Conservation (phyloP, 1,140 invertebrate genomes). For the Drosophila varians region DNA sequence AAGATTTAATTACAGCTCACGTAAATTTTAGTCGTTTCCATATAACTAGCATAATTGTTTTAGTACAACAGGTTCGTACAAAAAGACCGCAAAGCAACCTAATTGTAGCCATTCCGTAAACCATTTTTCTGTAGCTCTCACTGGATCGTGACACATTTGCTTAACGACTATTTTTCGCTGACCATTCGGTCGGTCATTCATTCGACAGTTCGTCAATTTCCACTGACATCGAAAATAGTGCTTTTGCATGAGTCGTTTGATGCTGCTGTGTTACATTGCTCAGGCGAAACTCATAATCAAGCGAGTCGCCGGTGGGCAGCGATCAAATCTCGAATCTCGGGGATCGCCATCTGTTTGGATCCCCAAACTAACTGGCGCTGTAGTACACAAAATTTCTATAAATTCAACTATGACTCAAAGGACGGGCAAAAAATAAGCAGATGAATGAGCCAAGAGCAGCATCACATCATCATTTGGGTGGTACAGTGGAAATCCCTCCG, state of each 20-base stretch:
- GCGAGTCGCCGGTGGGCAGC: constrained; percentile 33
- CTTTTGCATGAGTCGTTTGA: constrained; percentile 35
- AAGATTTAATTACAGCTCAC: background rate
- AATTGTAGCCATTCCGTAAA: constrained; percentile 28
- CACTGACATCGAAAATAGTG: constrained; percentile 67
- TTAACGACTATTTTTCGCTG: constrained; percentile 28
- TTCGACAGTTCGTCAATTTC: constrained; percentile 37
- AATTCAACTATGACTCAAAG: constrained; percentile 70
- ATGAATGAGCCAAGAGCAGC: constrained; percentile 42
- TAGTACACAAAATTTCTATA: constrained; percentile 70
- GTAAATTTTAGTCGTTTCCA: background rate
- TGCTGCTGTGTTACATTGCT: constrained; percentile 41
- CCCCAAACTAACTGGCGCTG: constrained; percentile 38
- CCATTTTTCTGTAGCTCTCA: constrained; percentile 23
- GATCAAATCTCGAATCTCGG: background rate
- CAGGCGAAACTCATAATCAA: constrained; percentile 58
- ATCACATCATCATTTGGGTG: constrained; percentile 14
- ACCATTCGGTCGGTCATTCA: constrained; percentile 7
- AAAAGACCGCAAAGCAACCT: background rate
- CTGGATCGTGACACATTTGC: constrained; percentile 51
- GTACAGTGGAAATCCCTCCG: constrained; percentile 28
- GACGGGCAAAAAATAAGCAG: constrained; percentile 49
- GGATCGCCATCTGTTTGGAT: constrained; percentile 59
- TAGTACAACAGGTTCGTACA: background rate
- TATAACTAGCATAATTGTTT: constrained; percentile 3